phyloP scores from a whole-genome alignment of 2,113 vertebrate species.

The Micromys minutus region DNA sequence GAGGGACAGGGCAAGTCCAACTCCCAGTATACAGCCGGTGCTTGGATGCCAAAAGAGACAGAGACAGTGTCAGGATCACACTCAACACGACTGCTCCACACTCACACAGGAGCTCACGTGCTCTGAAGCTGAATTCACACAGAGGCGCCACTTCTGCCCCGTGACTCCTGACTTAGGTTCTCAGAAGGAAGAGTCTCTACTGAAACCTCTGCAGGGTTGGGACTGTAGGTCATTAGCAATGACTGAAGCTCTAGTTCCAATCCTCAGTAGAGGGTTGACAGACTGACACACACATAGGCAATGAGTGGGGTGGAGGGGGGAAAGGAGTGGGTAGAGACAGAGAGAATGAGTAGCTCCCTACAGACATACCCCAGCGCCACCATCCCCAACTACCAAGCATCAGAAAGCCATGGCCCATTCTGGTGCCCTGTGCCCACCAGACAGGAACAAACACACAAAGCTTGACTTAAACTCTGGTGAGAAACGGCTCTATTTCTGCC shows the following conservation, averaged over 20 bases:
- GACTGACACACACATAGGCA: background rate
- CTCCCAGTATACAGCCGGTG: slow-evolving; percentile 92
- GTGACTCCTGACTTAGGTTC: background rate
- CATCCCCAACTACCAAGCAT: background rate
- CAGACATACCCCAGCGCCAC: background rate
- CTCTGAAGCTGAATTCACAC: background rate
- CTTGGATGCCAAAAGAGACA: slow-evolving; percentile 78
- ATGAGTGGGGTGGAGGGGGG: too few relatives aligned
- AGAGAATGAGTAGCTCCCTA: background rate
- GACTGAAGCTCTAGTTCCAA: background rate
- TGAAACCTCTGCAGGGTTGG: background rate
- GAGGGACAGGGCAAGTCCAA: slow-evolving; percentile 91
- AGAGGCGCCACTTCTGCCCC: background rate
- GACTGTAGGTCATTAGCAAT: background rate
- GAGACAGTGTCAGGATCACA: background rate
- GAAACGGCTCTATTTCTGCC: background rate
- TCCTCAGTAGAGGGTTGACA: background rate
- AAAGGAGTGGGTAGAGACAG: background rate
- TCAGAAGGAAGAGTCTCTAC: background rate
- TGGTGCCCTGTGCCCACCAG: too few relatives aligned
- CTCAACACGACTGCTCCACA: background rate
- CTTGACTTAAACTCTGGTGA: background rate
- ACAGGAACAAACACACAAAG: background rate
- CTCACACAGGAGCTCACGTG: rapidly evolving
- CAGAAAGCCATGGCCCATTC: background rate